phyloP scores from a whole-genome alignment of 2,113 vertebrate species.

The Leucosticte australis region DNA sequence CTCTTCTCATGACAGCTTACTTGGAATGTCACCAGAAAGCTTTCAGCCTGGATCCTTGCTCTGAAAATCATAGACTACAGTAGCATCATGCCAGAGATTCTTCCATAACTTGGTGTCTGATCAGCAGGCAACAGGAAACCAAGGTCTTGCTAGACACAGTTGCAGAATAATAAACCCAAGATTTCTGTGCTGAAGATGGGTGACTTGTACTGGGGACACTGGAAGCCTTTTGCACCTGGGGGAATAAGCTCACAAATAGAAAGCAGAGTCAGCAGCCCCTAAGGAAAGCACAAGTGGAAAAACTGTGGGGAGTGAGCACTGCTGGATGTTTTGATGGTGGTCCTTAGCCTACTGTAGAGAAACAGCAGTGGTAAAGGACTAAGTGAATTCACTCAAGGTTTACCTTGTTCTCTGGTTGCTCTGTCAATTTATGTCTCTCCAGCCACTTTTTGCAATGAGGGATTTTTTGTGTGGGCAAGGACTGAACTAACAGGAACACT shows the following conservation, averaged over 20 bases:
- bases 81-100: neutral
- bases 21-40: conserved; percentile 34
- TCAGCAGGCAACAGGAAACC: neutral
- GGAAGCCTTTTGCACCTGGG: neutral
- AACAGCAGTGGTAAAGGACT: neutral
- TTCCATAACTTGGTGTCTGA: neutral
- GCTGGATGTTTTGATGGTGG: neutral
- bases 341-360: neutral
- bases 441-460: neutral
- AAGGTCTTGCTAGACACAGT: neutral
- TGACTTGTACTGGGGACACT: neutral
- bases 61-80: neutral
- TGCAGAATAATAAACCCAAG: neutral
- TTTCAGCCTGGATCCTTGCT: conserved; percentile 32
- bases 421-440: conserved; percentile 6
- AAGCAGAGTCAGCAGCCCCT: neutral
- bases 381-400: neutral
- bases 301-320: neutral
- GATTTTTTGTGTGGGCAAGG: neutral
- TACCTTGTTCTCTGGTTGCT: neutral
- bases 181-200: neutral
- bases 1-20: conserved; percentile 39
- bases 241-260: neutral
- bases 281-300: neutral
- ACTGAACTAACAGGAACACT: conserved; percentile 22